These are phyloP conservation scores for Harpalus rufipes DNA, from an alignment of 2,888 invertebrate species.

Conservation along the genomic window DNA sequence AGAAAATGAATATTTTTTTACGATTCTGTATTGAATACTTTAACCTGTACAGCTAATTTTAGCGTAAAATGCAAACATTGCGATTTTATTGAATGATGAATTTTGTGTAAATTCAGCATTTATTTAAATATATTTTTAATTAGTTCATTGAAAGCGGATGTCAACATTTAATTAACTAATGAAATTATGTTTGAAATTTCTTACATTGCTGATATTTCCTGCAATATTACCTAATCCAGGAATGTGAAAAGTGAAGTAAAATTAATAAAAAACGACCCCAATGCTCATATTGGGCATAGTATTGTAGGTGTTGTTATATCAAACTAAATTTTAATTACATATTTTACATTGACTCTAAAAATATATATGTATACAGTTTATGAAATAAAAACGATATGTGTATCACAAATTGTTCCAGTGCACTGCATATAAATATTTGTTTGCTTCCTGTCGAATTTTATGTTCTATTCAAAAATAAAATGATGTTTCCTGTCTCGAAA, in stretches of 20 bases:
- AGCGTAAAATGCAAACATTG: too few species aligned
- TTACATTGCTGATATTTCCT: not conserved
- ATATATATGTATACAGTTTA: not conserved
- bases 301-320: slow-evolving; percentile 19
- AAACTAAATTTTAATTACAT: not conserved
- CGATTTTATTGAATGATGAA: too few species aligned
- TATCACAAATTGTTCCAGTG: slow-evolving; percentile 18
- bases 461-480: slow-evolving; percentile 26
- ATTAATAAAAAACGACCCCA: slow-evolving; percentile 18
- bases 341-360: slow-evolving; percentile 26
- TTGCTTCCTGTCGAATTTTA: slow-evolving; percentile 35
- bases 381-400: slow-evolving; percentile 23
- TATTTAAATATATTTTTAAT: too few species aligned
- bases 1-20: too few species aligned
- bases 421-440: slow-evolving; percentile 18
- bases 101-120: too few species aligned
- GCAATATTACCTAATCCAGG: slow-evolving; percentile 3
- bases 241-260: not conserved
- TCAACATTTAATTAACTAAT: too few species aligned
- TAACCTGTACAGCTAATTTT: too few species aligned
- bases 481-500: slow-evolving; percentile 9
- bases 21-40: too few species aligned
- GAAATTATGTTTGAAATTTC: not conserved
- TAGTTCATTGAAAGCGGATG: too few species aligned
- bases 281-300: slow-evolving; percentile 1